phyloP scores from a whole-genome alignment of 1,140 invertebrate species.

The Medauroidea extradentata region DNA sequence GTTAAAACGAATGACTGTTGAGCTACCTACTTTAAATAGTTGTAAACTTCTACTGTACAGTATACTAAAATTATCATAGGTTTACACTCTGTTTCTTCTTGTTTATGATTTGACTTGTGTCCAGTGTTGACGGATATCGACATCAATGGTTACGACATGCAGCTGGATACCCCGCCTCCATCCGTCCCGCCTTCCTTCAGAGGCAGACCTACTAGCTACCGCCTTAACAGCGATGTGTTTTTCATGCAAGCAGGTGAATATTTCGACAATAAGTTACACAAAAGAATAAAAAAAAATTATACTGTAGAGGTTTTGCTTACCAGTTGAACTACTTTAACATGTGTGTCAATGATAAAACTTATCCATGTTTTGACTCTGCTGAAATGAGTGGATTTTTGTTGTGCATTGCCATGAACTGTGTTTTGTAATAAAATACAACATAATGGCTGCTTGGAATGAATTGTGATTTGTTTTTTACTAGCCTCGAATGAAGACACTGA shows the following conservation, averaged over 20 bases:
- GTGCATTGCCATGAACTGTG: background rate
- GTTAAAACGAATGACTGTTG: too few relatives aligned
- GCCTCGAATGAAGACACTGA: conserved; percentile 1
- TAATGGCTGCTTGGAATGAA: background rate
- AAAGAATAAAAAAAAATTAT: too few relatives aligned
- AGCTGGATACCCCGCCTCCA: conserved; percentile 32
- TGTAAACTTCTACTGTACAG: too few relatives aligned
- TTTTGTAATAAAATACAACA: background rate
- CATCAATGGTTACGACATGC: conserved; percentile 29
- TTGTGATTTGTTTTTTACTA: conserved; percentile 3
- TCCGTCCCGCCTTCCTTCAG: conserved; percentile 33
- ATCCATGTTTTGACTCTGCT: too few relatives aligned
- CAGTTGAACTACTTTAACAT: too few relatives aligned
- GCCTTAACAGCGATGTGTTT: conserved; percentile 31
- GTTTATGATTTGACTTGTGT: conserved; percentile 16
- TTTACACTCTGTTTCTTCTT: too few relatives aligned
- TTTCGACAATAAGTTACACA: background rate
- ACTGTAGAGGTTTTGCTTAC: too few relatives aligned
- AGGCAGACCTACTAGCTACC: conserved; percentile 23
- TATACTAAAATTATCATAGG: too few relatives aligned
- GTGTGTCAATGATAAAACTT: too few relatives aligned
- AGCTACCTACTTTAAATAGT: too few relatives aligned
- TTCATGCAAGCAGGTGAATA: conserved; percentile 20
- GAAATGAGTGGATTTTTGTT: too few relatives aligned
- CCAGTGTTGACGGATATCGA: conserved; percentile 37